Percentiles rank a stretch among this genome's conserved stretches.
Conservation (phyloP, 2,888 invertebrate genomes). For the Pomacea canaliculata region DNA sequence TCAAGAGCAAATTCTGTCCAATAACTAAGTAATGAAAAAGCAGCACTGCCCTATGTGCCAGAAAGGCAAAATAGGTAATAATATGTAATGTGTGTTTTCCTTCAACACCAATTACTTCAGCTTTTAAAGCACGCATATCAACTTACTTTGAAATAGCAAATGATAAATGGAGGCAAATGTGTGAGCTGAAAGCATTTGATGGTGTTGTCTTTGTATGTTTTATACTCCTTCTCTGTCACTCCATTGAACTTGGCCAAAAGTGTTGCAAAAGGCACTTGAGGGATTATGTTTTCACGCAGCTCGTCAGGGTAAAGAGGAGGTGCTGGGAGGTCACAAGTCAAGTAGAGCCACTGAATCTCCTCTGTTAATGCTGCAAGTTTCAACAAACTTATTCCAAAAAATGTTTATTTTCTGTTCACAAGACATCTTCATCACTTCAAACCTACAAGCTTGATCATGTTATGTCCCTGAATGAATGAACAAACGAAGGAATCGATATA, state of each 20-base stretch:
- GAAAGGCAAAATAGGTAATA: too few species aligned
- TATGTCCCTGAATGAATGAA: too few species aligned
- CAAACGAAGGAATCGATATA: too few species aligned
- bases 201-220: constrained; percentile 98
- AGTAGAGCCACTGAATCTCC: constrained; percentile 93
- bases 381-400: too few species aligned
- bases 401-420: neutral
- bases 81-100: too few species aligned
- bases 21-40: too few species aligned
- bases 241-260: constrained; percentile 97
- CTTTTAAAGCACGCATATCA: too few species aligned
- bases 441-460: too few species aligned
- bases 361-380: constrained; percentile 69
- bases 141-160: constrained; percentile 88
- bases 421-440: neutral
- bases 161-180: constrained; percentile 91
- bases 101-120: too few species aligned
- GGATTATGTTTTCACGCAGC: constrained; percentile 97
- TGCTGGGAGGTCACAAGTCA: constrained; percentile 97
- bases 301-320: constrained; percentile 97
- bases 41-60: too few species aligned
- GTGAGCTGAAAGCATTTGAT: constrained; percentile 97
- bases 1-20: too few species aligned
- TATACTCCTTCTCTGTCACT: constrained; percentile 94
- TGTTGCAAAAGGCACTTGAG: constrained; percentile 95